Base-by-base conservation (phyloP, 2,113 vertebrate genomes). In the Bubalus kerabau region DNA sequence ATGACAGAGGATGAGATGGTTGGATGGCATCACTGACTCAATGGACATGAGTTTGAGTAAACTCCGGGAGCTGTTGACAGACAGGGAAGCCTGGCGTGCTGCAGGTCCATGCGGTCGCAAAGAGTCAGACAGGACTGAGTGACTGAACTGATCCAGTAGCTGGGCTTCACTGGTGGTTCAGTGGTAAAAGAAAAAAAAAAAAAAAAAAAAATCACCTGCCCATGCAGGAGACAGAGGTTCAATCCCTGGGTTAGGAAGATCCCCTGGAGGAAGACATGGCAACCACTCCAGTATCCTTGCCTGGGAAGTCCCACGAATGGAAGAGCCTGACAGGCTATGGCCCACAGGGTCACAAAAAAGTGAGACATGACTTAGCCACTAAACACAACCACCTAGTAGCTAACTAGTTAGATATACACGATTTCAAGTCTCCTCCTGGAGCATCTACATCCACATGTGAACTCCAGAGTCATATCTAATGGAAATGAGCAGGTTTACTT, bases 21-120 rank as follows among this genome's bases (percentile, higher is more conserved):
- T 40, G n/a, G 67, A 71, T 71, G 67, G 19, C 67, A 71, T 71
- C 67, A 40, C 10, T 71, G n/a, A 71, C 67, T 36, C 19, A 5
- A 12, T 71, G n/a, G n/a, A 40, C n/a, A 40, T 40, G 67, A 23
- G n/a, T 71, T 3, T 71, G 67, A 71, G 67, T 36, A 5, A 40
- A 36, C 10, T 71, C n/a, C 1, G 0, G n/a, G 19, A 12, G 67
- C 10, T 71, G 19, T 11, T 40, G 10, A 36, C 1, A 0, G 67
- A 40, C 2, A 3, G 67, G 67, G 67, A 40, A 23, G n/a, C 67
- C 67, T 71, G 67, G n/a, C 1, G 0, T 71, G 10, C n/a, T 71
- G 10, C 67, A 71, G 67, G 67, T 6, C 67, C 67, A 71, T 40
- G 67, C 21, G n/a, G n/a, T 36, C 0, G 1, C n/a, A 71, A 71